A percentile compares a stretch with the other conserved stretches of the same genome.
Conservation (phyloP, 2,888 invertebrate species). For the Lypha dubia region DNA sequence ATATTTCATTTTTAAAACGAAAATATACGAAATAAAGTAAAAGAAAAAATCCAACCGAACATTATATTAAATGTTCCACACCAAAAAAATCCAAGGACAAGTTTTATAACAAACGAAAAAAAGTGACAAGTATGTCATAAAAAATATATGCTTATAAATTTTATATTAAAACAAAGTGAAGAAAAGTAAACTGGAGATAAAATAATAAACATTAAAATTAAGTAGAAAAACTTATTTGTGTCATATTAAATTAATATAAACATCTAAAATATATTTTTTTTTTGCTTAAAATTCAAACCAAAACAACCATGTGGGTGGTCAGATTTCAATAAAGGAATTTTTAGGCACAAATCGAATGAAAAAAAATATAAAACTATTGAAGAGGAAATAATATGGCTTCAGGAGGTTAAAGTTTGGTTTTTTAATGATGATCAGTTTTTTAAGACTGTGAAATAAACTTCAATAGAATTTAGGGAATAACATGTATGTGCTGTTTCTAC, state of each 20-base stretch:
- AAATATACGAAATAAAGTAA: background rate
- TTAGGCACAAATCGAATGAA: background rate
- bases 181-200: constrained; percentile 41
- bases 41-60: constrained; percentile 15
- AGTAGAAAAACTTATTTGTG: constrained; percentile 73
- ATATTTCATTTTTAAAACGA: constrained; percentile 15
- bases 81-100: constrained; percentile 70
- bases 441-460: background rate
- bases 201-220: constrained; percentile 67
- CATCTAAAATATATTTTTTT: constrained; percentile 39
- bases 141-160: constrained; percentile 28
- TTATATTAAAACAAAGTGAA: constrained; percentile 23
- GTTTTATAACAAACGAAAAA: constrained; percentile 52
- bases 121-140: constrained; percentile 72
- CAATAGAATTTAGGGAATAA: background rate
- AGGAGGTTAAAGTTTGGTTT: background rate
- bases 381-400: constrained; percentile 35
- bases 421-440: background rate
- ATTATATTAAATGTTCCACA: constrained; percentile 71
- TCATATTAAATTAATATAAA: constrained; percentile 71
- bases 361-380: constrained; percentile 23
- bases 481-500: too few species aligned
- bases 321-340: constrained; percentile 34
- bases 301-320: constrained; percentile 64
- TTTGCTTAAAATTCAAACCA: constrained; percentile 15